Conservation (phyloP, 2,113 vertebrate species). For the Pholis gunnellus region DNA sequence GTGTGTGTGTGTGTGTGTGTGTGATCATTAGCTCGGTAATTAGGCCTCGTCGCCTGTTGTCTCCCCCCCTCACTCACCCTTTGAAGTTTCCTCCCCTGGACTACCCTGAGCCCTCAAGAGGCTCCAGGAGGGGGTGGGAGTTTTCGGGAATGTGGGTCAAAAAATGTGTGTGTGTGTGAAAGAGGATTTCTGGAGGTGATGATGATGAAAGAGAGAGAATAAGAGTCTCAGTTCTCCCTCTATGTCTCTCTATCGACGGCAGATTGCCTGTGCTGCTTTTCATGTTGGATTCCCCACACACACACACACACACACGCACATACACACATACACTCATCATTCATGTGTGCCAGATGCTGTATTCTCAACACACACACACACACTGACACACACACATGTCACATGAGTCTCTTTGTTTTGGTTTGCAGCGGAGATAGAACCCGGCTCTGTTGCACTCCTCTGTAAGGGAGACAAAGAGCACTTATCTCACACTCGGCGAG, state of each 20-base stretch:
- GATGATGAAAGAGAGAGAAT: slow-evolving; percentile 32
- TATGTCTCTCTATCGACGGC: slow-evolving; percentile 10
- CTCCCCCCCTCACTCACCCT: slow-evolving; percentile 55
- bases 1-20: neutral
- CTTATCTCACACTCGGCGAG: slow-evolving; percentile 62
- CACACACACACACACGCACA: neutral
- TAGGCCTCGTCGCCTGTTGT: slow-evolving; percentile 43
- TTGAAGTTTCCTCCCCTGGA: slow-evolving; percentile 67
- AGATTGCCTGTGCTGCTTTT: slow-evolving; percentile 43
- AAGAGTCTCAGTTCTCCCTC: slow-evolving; percentile 2
- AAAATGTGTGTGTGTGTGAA: slow-evolving; percentile 15
- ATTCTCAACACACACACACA: slow-evolving; percentile 24
- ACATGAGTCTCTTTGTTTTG: slow-evolving; percentile 80
- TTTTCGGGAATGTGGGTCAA: slow-evolving; percentile 67
- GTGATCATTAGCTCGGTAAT: slow-evolving; percentile 63
- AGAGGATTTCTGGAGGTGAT: slow-evolving; percentile 38
- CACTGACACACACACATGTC: slow-evolving; percentile 26
- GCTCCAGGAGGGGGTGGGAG: slow-evolving; percentile 43
- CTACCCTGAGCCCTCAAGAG: slow-evolving; percentile 62
- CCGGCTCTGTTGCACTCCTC: slow-evolving; percentile 73
- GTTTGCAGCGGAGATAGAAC: slow-evolving; percentile 72
- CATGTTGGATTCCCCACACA: slow-evolving; percentile 10
- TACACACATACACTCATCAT: slow-evolving; percentile 31
- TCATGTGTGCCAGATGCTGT: slow-evolving; percentile 56
- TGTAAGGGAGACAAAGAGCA: slow-evolving; percentile 74